These are phyloP conservation scores for Phenganax stokvisi DNA, from an alignment of 92 coral and sea anemone species.

Conservation along the genomic window DNA sequence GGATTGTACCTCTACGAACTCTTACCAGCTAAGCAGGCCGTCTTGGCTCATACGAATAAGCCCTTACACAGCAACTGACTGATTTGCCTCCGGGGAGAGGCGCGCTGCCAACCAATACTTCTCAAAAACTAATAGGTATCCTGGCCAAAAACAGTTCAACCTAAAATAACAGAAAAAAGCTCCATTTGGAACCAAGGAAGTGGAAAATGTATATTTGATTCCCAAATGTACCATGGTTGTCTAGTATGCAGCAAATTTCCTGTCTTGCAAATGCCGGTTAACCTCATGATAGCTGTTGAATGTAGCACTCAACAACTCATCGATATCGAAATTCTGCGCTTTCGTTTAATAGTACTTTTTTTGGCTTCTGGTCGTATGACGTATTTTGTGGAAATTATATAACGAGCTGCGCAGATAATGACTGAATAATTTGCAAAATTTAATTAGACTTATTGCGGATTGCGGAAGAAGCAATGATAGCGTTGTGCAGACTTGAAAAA, in stretches of 20 bases:
- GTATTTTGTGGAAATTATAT: not conserved
- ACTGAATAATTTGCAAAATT: not conserved
- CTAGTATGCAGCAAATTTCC: not conserved
- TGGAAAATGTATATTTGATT: too few species aligned
- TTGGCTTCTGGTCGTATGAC: not conserved
- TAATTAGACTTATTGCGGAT: not conserved
- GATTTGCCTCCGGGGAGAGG: too few species aligned
- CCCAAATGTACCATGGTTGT: too few species aligned
- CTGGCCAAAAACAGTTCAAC: constrained; percentile 1
- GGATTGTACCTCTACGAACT: too few species aligned
- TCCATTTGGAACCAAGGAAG: too few species aligned
- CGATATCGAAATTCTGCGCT: not conserved
- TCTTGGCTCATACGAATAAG: too few species aligned
- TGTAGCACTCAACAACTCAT: constrained; percentile 8
- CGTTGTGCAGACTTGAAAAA: not conserved
- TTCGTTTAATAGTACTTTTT: not conserved
- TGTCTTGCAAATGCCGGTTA: not conserved
- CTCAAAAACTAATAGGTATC: not conserved
- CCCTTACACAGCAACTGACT: too few species aligned
- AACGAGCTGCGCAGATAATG: not conserved
- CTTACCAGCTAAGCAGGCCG: too few species aligned
- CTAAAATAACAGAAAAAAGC: not conserved
- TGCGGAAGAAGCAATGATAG: constrained; percentile 2
- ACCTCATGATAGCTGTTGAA: not conserved
- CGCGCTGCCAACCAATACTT: not conserved